phyloP scores from a whole-genome alignment of 2,797 vertebrate species.

The Nothura maculosa region DNA sequence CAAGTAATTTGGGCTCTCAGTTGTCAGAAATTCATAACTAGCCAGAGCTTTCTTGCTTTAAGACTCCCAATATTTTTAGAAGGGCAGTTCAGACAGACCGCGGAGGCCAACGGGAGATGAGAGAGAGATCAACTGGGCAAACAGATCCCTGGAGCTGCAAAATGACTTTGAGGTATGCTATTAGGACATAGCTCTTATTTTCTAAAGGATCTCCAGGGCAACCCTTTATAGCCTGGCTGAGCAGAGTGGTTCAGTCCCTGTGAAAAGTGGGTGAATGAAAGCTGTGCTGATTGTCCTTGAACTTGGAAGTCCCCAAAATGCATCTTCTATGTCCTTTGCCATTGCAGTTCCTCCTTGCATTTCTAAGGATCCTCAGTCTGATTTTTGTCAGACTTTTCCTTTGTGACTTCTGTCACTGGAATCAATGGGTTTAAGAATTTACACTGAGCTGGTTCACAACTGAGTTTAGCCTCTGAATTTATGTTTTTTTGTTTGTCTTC shows the following conservation, averaged over 20 bases:
- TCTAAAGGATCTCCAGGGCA: not conserved
- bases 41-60: not conserved
- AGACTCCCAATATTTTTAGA: not conserved
- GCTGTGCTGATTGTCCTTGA: not conserved
- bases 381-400: not conserved
- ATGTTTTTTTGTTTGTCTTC: not conserved
- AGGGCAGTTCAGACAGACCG: not conserved
- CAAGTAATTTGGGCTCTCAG: not conserved
- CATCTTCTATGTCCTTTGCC: not conserved
- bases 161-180: not conserved
- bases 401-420: not conserved
- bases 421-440: not conserved
- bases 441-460: not conserved
- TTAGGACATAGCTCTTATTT: not conserved
- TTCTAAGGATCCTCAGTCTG: not conserved
- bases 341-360: not conserved
- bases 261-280: not conserved
- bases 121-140: not conserved
- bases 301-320: not conserved
- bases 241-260: not conserved
- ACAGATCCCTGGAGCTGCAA: not conserved
- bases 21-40: not conserved
- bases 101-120: not conserved
- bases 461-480: not conserved
- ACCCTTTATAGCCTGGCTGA: not conserved